Evolutionary conservation across 2,797 vertebrate species (phyloP).

Genomic region (Pangasius djambal): DNA sequence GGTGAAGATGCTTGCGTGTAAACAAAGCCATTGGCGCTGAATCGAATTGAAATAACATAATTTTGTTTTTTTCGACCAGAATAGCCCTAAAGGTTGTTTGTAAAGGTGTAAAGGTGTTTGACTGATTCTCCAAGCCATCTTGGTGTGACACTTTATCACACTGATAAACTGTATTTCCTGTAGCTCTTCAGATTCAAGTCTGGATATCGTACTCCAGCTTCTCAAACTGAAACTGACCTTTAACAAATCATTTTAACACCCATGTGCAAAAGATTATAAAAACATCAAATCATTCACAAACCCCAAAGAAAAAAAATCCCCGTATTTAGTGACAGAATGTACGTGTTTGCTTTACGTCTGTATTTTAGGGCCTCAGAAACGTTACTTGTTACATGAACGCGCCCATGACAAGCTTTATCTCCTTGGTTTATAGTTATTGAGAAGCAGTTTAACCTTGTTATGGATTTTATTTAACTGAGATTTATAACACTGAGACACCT

Average conservation of each 20-base stretch:
- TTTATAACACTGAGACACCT: background rate
- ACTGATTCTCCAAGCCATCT: background rate
- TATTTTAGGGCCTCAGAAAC: background rate
- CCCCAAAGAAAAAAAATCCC: background rate
- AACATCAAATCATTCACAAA: background rate
- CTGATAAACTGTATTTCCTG: background rate
- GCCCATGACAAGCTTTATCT: background rate
- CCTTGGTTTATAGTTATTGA: background rate
- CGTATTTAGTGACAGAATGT: background rate
- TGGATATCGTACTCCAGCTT: background rate
- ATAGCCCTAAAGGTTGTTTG: background rate
- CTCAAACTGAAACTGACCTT: conserved; percentile 26
- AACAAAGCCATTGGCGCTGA: background rate
- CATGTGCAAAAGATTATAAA: background rate
- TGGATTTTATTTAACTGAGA: background rate
- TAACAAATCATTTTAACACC: too few relatives aligned
- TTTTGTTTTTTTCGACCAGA: background rate
- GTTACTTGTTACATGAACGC: background rate
- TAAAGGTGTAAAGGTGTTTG: background rate
- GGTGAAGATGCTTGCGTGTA: background rate
- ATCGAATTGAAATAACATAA: background rate
- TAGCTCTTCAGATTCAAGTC: background rate
- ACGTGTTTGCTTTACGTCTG: background rate
- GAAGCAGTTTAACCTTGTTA: background rate
- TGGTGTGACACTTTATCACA: background rate